Percentiles rank a stretch among this genome's conserved stretches.
Conservation (phyloP, 2,797 vertebrate genomes). For the Danio jaintianensis region DNA sequence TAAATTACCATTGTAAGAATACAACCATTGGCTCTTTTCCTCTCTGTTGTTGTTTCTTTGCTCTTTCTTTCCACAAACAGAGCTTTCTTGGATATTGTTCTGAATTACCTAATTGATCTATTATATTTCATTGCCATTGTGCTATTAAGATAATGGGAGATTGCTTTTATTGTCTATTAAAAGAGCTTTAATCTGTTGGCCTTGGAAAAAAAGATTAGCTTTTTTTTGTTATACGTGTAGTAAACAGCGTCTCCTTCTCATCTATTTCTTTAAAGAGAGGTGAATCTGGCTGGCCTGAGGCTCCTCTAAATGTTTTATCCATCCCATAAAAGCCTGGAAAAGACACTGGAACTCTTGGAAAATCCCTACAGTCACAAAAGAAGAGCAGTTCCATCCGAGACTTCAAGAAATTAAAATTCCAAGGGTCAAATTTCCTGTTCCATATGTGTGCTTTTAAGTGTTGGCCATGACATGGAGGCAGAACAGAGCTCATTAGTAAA, state of each 20-base stretch:
- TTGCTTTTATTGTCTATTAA: neutral
- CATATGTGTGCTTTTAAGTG: conserved; percentile 66
- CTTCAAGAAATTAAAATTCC: conserved; percentile 68
- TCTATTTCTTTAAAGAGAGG: conserved; percentile 30
- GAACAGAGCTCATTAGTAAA: conserved; percentile 58
- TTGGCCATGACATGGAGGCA: conserved; percentile 63
- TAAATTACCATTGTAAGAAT: conserved; percentile 14
- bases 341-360: conserved; percentile 63
- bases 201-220: neutral
- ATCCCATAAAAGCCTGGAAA: conserved; percentile 61
- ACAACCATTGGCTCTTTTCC: neutral
- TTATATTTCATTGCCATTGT: neutral
- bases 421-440: conserved; percentile 64
- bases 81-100: neutral
- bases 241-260: conserved; percentile 32
- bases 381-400: conserved; percentile 59
- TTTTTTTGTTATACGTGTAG: neutral
- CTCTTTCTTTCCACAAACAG: neutral
- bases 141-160: neutral
- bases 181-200: conserved; percentile 21
- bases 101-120: neutral
- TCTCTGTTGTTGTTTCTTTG: neutral
- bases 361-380: conserved; percentile 62
- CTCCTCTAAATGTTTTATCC: conserved; percentile 63
- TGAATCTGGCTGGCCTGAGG: conserved; percentile 18